A percentile compares a stretch with the other conserved stretches of the same genome.
These are phyloP conservation scores for Garrulus glandarius DNA, from an alignment of 2,797 vertebrate genomes.

Conservation along the genomic window DNA sequence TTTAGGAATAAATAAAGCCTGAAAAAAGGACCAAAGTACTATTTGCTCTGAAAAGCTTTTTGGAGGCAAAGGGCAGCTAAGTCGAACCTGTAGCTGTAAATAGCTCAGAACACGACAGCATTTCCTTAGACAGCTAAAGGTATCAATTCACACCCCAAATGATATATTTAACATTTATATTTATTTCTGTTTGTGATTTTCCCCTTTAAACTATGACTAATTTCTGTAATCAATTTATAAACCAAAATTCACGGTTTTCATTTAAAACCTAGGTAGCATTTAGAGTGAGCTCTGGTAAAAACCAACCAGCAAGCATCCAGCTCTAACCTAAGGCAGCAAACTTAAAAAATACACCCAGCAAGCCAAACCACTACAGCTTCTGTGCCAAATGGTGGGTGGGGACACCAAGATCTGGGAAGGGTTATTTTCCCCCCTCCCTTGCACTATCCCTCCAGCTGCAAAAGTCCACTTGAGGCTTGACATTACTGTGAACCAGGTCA, in stretches of 20 bases:
- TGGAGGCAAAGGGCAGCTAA: not conserved
- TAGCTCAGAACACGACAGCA: not conserved
- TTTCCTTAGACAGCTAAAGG: conserved; percentile 3
- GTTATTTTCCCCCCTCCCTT: not conserved
- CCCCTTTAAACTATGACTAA: not conserved
- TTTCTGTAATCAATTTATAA: conserved; percentile 44
- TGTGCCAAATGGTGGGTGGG: conserved; percentile 15
- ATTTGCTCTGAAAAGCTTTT: not conserved
- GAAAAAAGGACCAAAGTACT: not conserved
- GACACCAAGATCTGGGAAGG: not conserved
- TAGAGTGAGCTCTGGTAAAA: conserved; percentile 29
- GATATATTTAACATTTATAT: not conserved
- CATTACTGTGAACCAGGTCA: not conserved
- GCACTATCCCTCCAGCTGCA: not conserved
- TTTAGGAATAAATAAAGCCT: not conserved
- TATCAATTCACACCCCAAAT: not conserved
- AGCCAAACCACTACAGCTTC: conserved; percentile 22
- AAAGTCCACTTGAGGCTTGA: not conserved
- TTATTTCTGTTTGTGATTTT: conserved; percentile 4
- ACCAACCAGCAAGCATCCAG: not conserved
- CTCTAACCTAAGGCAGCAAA: conserved; percentile 26
- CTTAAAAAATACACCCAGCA: not conserved
- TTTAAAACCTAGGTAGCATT: conserved; percentile 22
- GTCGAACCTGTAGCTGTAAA: not conserved
- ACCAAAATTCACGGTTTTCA: conserved; percentile 1